Conservation (phyloP, 2,888 invertebrate species). For the Dicranocentrus wangi region DNA sequence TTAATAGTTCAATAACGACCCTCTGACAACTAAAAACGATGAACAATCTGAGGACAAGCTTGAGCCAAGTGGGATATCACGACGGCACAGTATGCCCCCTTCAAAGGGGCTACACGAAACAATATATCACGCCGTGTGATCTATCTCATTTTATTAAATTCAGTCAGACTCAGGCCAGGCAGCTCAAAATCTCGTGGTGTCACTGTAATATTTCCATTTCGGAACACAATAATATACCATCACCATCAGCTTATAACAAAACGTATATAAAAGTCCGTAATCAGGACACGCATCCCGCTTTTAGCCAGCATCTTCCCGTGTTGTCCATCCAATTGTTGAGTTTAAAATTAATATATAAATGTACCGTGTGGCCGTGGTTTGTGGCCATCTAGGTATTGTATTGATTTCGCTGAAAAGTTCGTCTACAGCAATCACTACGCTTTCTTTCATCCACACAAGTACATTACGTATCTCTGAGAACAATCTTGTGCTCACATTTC, state of each 20-base stretch:
- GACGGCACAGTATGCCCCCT: constrained; percentile 28
- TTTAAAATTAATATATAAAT: not conserved
- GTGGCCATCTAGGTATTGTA: constrained; percentile 17
- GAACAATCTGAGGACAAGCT: constrained; percentile 28
- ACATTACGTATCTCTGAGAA: not conserved
- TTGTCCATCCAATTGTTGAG: not conserved
- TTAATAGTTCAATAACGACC: constrained; percentile 33
- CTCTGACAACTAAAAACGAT: constrained; percentile 30
- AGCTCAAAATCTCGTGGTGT: not conserved
- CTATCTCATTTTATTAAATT: constrained; percentile 35
- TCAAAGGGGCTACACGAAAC: constrained; percentile 41
- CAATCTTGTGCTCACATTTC: constrained; percentile 44
- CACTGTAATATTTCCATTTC: no score
- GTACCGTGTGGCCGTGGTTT: not conserved
- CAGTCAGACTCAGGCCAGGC: not conserved
- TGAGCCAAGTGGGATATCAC: constrained; percentile 47
- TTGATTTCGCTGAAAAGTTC: constrained; percentile 3
- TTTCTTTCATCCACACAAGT: not conserved
- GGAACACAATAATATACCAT: not conserved
- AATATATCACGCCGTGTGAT: constrained; percentile 44
- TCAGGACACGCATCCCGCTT: not conserved
- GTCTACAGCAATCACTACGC: not conserved
- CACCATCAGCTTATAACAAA: not conserved
- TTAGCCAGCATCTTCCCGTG: constrained; percentile 1
- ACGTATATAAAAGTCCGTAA: not conserved